Percentiles rank a stretch among this genome's conserved stretches.
phyloP scores from a whole-genome alignment of 37 sponge, comb jelly and placozoan genomes.

The Bolinopsis microptera region DNA sequence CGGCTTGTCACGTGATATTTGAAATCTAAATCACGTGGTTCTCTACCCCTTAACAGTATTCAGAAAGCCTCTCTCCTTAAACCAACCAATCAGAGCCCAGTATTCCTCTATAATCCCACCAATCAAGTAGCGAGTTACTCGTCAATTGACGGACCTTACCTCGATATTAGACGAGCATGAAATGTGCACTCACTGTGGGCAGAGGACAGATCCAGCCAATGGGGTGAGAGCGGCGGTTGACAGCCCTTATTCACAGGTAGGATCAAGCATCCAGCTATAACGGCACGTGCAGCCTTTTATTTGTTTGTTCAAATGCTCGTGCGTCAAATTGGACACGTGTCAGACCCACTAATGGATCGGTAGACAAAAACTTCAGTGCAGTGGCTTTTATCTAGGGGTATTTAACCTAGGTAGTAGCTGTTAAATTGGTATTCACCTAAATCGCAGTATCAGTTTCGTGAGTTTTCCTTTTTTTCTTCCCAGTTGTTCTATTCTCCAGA shows the following conservation, averaged over 20 bases:
- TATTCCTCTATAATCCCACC: not conserved
- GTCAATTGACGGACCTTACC: not conserved
- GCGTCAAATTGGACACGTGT: not conserved
- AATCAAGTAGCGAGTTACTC: not conserved
- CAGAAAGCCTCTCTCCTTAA: not conserved
- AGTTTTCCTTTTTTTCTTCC: too few species aligned
- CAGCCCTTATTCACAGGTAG: not conserved
- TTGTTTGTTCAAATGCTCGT: not conserved
- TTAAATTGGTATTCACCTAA: not conserved
- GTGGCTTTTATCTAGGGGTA: not conserved
- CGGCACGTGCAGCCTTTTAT: not conserved
- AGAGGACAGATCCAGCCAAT: not conserved
- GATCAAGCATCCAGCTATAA: too few species aligned
- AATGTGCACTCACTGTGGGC: not conserved
- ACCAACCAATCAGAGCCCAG: not conserved
- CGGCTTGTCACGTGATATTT: too few species aligned
- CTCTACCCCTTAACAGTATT: not conserved
- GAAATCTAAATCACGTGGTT: not conserved
- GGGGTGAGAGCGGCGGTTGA: not conserved
- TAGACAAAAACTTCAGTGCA: not conserved
- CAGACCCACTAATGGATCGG: not conserved
- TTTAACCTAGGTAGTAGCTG: not conserved
- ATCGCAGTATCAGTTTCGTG: too few species aligned
- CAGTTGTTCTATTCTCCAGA: too few species aligned
- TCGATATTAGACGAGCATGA: too few species aligned